A percentile compares a stretch with the other conserved stretches of the same genome.
Evolutionary conservation across 2,113 vertebrate species (phyloP).

Genomic region (Rhea pennata): DNA sequence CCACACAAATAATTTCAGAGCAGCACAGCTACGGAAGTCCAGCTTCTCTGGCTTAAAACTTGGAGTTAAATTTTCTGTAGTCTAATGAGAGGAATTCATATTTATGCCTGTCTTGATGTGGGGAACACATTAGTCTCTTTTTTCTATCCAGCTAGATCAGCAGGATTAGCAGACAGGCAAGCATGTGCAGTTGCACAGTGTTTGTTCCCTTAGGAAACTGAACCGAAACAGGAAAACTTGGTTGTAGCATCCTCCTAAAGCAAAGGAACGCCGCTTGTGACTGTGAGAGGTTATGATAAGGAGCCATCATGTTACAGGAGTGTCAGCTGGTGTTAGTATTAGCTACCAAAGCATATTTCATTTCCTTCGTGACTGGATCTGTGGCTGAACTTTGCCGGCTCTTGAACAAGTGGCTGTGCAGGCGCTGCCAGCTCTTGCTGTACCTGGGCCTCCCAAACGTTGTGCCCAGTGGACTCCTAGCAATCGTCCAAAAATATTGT

Average conservation of each 20-base stretch:
- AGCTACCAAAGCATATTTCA: not conserved
- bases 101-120: fast-evolving
- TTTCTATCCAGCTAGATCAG: not conserved
- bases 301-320: not conserved
- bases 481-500: not conserved
- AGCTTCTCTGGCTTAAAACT: not conserved
- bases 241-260: not conserved
- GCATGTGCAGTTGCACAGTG: not conserved
- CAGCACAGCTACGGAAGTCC: not conserved
- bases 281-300: not conserved
- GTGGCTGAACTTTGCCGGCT: not conserved
- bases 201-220: not conserved
- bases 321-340: not conserved
- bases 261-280: not conserved
- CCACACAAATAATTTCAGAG: not conserved
- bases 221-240: not conserved
- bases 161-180: not conserved
- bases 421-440: not conserved
- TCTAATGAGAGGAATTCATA: not conserved
- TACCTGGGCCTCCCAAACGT: not conserved
- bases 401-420: not conserved
- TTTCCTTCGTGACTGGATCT: not conserved
- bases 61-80: not conserved
- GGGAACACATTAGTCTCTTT: not conserved
- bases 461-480: not conserved